Evolutionary conservation across 1,140 invertebrate species (phyloP).

Genomic region (Caenorhabditis inopinata): DNA sequence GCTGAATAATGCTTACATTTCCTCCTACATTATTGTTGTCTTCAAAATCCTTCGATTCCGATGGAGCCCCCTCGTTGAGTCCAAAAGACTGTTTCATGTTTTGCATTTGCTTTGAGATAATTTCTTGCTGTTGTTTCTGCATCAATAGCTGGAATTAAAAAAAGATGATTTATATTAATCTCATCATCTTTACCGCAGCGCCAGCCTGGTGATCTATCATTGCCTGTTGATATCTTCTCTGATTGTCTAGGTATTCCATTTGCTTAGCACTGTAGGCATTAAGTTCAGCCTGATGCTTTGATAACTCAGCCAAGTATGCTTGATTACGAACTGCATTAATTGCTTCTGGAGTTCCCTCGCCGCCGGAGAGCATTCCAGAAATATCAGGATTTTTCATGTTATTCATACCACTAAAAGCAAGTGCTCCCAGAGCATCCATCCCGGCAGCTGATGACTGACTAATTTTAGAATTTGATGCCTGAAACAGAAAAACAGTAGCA

Average conservation of each 20-base stretch:
- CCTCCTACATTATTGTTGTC: slow-evolving; percentile 44
- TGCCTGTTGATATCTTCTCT: slow-evolving; percentile 50
- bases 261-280: slow-evolving; percentile 46
- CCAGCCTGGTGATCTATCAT: slow-evolving; percentile 52
- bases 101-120: slow-evolving; percentile 34
- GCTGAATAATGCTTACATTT: slow-evolving; percentile 11
- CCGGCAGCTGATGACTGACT: neutral
- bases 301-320: slow-evolving; percentile 43
- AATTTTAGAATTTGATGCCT: neutral
- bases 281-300: slow-evolving; percentile 47
- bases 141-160: slow-evolving; percentile 38
- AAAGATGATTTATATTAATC: neutral
- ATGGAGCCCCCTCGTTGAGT: neutral
- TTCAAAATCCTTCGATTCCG: slow-evolving; percentile 27
- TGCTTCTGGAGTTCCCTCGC: slow-evolving; percentile 36
- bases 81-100: slow-evolving; percentile 35
- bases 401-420: neutral
- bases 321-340: slow-evolving; percentile 42
- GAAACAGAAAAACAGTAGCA: no score
- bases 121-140: slow-evolving; percentile 49
- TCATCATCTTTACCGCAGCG: slow-evolving; percentile 27
- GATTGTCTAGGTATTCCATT: slow-evolving; percentile 47
- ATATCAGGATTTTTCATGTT: slow-evolving; percentile 23
- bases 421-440: neutral
- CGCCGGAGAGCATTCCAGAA: slow-evolving; percentile 29